These are phyloP conservation scores for Dicyema japonicum DNA, from an alignment of 1,140 invertebrate genomes.

Conservation along the genomic window DNA sequence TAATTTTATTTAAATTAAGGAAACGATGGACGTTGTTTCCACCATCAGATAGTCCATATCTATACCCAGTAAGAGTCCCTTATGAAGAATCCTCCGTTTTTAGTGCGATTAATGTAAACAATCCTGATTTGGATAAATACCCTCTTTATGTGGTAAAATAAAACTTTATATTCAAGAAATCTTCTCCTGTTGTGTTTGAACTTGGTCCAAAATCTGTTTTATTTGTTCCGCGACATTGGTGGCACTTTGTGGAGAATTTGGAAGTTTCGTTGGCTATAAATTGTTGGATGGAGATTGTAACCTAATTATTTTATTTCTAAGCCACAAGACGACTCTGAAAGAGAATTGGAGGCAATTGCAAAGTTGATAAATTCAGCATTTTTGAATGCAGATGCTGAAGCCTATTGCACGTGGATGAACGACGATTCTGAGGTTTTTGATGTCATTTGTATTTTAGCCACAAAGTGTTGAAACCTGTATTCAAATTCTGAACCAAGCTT, in stretches of 20 bases:
- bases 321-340: no score
- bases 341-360: no score
- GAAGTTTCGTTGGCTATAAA: slow-evolving; percentile 39
- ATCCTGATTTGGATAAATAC: slow-evolving; percentile 11
- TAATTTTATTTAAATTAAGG: slow-evolving; percentile 17
- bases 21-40: slow-evolving; percentile 74
- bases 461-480: no score
- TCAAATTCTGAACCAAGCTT: no score
- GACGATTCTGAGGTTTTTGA: no score
- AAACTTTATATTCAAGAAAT: slow-evolving; percentile 7
- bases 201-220: slow-evolving; percentile 49
- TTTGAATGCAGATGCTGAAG: no score
- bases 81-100: slow-evolving; percentile 88
- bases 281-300: slow-evolving; percentile 33
- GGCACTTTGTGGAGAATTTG: slow-evolving; percentile 66
- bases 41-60: slow-evolving; percentile 28
- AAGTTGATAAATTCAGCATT: no score
- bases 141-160: no score
- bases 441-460: no score
- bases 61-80: slow-evolving; percentile 50
- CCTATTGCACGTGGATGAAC: no score
- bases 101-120: slow-evolving; percentile 29
- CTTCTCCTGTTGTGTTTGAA: slow-evolving; percentile 25
- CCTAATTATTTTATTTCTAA: no score
- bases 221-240: slow-evolving; percentile 57